Evolutionary conservation across 2,113 vertebrate genomes (phyloP).

Genomic region (Pituophis catenifer): DNA sequence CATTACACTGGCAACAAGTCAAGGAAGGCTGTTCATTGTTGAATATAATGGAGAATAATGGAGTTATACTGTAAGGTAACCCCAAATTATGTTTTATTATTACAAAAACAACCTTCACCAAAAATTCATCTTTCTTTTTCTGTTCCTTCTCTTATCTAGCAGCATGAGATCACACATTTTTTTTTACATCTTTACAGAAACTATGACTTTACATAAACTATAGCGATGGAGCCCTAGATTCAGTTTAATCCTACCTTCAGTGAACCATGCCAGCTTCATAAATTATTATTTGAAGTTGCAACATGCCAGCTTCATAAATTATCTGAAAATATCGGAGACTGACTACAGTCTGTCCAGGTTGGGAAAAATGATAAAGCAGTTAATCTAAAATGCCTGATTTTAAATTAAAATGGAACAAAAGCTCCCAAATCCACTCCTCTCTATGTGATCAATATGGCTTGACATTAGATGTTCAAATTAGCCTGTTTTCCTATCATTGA

Average conservation of each 20-base stretch:
- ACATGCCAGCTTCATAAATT: background rate
- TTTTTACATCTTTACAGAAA: background rate
- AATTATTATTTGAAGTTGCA: background rate
- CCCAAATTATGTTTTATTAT: background rate
- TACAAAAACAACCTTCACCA: background rate
- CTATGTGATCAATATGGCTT: background rate
- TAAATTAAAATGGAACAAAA: background rate
- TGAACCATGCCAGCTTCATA: background rate
- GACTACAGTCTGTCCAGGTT: background rate
- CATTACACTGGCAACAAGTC: background rate
- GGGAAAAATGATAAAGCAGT: background rate
- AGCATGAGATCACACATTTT: background rate
- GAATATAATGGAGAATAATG: background rate
- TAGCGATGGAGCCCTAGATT: background rate
- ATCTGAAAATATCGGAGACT: background rate
- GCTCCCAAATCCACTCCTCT: background rate
- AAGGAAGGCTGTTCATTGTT: background rate
- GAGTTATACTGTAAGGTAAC: background rate
- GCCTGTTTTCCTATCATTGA: conserved; percentile 11
- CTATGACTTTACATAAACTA: background rate
- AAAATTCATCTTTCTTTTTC: background rate
- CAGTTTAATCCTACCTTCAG: background rate
- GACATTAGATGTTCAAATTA: background rate
- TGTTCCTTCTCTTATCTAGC: background rate
- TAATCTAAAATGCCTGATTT: background rate